phyloP scores from a whole-genome alignment of 2,888 invertebrate species.

The Noctua comes region DNA sequence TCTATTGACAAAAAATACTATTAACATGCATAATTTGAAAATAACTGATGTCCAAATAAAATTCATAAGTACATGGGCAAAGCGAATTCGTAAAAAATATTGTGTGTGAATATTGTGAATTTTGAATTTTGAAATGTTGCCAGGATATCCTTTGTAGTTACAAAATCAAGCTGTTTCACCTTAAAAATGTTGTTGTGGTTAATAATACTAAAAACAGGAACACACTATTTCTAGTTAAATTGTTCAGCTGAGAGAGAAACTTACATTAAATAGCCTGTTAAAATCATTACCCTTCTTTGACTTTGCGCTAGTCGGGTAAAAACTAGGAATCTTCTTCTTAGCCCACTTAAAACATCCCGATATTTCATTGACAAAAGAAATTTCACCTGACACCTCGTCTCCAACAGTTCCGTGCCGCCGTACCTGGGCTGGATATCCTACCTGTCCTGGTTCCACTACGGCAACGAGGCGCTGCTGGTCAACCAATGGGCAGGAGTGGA shows the following conservation, averaged over 20 bases:
- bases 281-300: neutral
- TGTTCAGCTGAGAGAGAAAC: neutral
- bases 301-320: neutral
- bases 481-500: slow-evolving; percentile 97
- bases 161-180: neutral
- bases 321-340: neutral
- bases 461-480: slow-evolving; percentile 96
- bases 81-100: neutral
- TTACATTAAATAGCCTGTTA: too few relatives aligned
- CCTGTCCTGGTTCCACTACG: slow-evolving; percentile 97
- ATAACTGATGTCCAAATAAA: neutral
- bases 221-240: neutral
- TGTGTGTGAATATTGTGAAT: neutral
- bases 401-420: slow-evolving; percentile 94
- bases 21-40: neutral
- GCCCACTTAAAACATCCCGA: neutral
- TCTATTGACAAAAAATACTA: neutral
- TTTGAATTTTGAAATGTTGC: neutral
- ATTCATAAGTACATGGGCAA: neutral
- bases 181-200: too few relatives aligned
- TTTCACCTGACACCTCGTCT: too few relatives aligned
- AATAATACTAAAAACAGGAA: too few relatives aligned
- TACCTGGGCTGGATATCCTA: slow-evolving; percentile 97
- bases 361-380: neutral
- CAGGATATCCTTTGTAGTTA: neutral